Conservation (phyloP, 2,888 invertebrate genomes). For the Erebia ligea region DNA sequence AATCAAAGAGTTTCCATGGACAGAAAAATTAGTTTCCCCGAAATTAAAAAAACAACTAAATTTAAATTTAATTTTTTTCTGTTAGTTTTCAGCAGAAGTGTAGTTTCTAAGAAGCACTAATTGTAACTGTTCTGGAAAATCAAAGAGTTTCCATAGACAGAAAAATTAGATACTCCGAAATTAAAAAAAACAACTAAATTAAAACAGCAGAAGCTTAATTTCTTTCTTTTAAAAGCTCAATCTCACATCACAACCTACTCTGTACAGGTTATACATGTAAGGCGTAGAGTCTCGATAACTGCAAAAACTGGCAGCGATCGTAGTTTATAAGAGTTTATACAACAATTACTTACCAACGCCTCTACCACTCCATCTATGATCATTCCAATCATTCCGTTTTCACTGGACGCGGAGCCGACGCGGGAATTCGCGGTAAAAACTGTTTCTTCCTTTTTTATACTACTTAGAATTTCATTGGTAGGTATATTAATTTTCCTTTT, state of each 20-base stretch:
- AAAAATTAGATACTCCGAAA: too few relatives aligned
- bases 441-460: background rate
- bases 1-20: too few relatives aligned
- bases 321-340: conserved; percentile 59
- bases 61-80: too few relatives aligned
- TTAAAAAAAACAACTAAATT: too few relatives aligned
- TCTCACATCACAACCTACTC: background rate
- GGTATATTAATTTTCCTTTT: background rate
- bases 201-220: too few relatives aligned
- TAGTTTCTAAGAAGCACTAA: too few relatives aligned
- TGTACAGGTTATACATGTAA: conserved; percentile 23
- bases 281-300: conserved; percentile 44
- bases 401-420: conserved; percentile 17
- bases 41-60: too few relatives aligned
- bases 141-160: too few relatives aligned
- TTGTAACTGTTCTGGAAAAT: too few relatives aligned
- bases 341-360: conserved; percentile 69
- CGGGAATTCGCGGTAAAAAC: background rate
- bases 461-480: background rate
- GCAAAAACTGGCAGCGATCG: conserved; percentile 53
- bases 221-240: background rate
- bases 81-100: too few relatives aligned
- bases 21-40: too few relatives aligned
- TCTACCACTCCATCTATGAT: conserved; percentile 40
- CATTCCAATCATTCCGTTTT: background rate